phyloP scores from a whole-genome alignment of 1,140 invertebrate genomes.

The Propsilocerus akamusi region DNA sequence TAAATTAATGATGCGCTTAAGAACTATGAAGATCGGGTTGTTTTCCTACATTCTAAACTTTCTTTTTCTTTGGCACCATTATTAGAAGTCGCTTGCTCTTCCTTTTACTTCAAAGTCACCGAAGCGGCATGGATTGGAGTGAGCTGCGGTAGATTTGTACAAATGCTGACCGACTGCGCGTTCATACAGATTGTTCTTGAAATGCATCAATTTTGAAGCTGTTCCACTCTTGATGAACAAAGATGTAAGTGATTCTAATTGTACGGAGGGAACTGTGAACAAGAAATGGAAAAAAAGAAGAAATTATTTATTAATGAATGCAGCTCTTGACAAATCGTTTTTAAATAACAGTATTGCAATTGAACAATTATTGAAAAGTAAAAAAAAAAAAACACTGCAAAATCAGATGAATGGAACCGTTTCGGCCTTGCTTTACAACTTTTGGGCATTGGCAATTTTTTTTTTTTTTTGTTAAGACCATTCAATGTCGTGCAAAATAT shows the following conservation, averaged over 20 bases:
- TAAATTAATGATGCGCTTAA: too few species aligned
- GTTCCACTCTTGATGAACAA: background rate
- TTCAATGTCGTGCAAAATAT: too few species aligned
- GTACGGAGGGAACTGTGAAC: background rate
- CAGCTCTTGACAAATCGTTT: background rate
- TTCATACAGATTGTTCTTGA: background rate
- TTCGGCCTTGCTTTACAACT: too few species aligned
- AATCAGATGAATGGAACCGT: too few species aligned
- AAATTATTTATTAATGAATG: background rate
- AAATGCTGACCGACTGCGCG: background rate
- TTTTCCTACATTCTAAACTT: too few species aligned
- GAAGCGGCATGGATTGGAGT: background rate
- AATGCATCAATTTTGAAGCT: background rate
- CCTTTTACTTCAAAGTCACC: background rate
- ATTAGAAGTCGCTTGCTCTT: background rate
- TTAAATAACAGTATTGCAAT: background rate
- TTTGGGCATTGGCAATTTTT: too few species aligned
- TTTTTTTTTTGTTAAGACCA: too few species aligned
- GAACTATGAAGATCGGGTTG: too few species aligned
- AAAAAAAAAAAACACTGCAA: too few species aligned
- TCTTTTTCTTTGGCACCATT: too few species aligned
- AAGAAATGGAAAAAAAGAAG: background rate
- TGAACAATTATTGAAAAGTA: background rate
- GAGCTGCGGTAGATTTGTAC: background rate
- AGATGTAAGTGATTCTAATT: background rate